A percentile compares a stretch with the other conserved stretches of the same genome.
Evolutionary conservation across 2,797 vertebrate species (phyloP).

Genomic region (Aulostomus chinensis): DNA sequence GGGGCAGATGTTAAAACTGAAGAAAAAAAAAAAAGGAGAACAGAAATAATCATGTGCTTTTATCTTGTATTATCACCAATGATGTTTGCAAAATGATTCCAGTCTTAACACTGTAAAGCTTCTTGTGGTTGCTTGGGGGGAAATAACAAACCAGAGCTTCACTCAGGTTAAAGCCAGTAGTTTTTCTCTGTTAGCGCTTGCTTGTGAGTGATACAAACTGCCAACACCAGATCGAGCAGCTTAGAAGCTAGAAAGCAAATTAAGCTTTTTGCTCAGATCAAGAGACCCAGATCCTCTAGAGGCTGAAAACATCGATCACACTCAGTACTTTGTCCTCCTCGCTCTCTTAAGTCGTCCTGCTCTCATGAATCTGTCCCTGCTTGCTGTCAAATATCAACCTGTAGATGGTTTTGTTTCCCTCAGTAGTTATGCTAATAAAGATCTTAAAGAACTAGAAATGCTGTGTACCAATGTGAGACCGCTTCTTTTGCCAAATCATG

Average conservation of each 20-base stretch:
- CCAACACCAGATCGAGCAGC: slow-evolving; percentile 15
- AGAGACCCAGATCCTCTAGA: slow-evolving; percentile 20
- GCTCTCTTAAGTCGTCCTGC: slow-evolving; percentile 9
- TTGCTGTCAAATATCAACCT: slow-evolving; percentile 6
- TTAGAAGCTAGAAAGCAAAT: slow-evolving; percentile 36
- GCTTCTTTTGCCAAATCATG: slow-evolving; percentile 2
- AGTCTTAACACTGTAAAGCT: no score
- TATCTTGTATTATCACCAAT: no score
- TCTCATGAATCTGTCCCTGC: slow-evolving; percentile 7
- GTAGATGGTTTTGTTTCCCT: slow-evolving; percentile 1
- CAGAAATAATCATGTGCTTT: no score
- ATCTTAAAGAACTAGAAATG: no score
- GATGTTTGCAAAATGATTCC: no score
- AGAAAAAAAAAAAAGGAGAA: no score
- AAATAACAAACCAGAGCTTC: neutral
- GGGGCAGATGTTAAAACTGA: no score
- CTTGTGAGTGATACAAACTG: slow-evolving; percentile 1
- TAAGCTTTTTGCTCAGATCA: slow-evolving; percentile 10
- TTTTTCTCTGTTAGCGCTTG: slow-evolving; percentile 7
- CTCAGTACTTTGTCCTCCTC: slow-evolving; percentile 3
- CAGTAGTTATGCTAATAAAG: slow-evolving; percentile 1
- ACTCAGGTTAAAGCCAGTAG: slow-evolving; percentile 5
- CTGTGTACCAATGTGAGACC: neutral
- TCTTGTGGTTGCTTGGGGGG: neutral
- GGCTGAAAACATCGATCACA: slow-evolving; percentile 23